Evolutionary conservation across 1,140 invertebrate genomes (phyloP).

Genomic region (Idris sp.): DNA sequence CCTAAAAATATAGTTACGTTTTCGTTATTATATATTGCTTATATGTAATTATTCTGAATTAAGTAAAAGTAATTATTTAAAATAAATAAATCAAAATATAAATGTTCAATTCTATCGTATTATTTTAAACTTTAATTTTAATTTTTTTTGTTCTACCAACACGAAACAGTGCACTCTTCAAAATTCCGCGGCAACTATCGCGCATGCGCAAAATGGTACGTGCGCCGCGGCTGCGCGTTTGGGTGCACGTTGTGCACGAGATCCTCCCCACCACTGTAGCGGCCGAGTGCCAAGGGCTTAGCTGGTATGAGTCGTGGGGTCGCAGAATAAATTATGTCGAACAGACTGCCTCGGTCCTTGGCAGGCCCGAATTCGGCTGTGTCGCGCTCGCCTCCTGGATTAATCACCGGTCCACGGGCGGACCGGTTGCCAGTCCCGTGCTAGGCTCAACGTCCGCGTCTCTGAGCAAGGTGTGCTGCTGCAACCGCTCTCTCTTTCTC

Average conservation of each 20-base stretch:
- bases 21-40: no score
- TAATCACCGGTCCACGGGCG: conserved; percentile 23
- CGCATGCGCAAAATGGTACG: conserved; percentile 9
- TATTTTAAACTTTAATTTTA: no score
- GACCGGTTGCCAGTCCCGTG: conserved; percentile 16
- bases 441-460: conserved; percentile 1
- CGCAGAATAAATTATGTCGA: conserved; percentile 71
- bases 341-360: conserved; percentile 54
- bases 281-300: conserved; percentile 49
- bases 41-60: no score
- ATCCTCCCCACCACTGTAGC: conserved; percentile 38
- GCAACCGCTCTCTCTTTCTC: conserved; percentile 2
- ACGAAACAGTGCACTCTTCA: no score
- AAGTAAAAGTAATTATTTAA: no score
- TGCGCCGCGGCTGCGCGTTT: background rate
- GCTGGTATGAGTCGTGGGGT: conserved; percentile 63
- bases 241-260: conserved; percentile 15
- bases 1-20: no score
- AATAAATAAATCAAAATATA: no score
- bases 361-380: conserved; percentile 30
- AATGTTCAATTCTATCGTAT: no score
- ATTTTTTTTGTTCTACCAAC: no score
- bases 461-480: no score
- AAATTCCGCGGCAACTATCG: background rate
- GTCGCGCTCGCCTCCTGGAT: conserved; percentile 14